Base-by-base conservation (phyloP, 2,113 vertebrate species). In the Dolichotis patagonum region DNA sequence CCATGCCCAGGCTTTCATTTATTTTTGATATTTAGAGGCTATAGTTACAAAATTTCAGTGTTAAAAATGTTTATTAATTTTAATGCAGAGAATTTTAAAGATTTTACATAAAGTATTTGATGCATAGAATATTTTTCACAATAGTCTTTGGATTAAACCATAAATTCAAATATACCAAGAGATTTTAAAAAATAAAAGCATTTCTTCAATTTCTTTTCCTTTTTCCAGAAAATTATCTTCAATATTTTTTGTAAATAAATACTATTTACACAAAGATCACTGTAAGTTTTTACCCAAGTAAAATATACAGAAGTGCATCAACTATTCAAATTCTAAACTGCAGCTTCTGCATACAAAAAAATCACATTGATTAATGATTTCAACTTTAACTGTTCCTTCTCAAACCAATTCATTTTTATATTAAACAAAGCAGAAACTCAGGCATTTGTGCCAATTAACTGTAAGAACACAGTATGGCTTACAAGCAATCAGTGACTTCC, bases 361-460 rank as follows among this genome's bases (percentile, higher is more conserved):
- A 95, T 78, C 92, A 98, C 17, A 63, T 81, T 97, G 69, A 90
- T 97, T 73, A 30, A 91, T 97, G 96, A 41, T 96, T 97, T 95
- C 62, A 98, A 97, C 38, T 63, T 97, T 90, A 93, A 98, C 97
- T 97, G 97, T 96, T 96, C 60, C 90, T 98, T 96, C 65, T 95
- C 89, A 96, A 98, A 97, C 96, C 98, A 67, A 91, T 98, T 97
- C 87, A 97, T 96, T 97, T 78, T 56, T 91, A 19, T 62, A 49
- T 35, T 91, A 83, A 85, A 88, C 52, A 96, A 95, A 94, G 96
- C 19, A 97, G 92, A 97, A 96, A 96, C 85, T 97, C 98, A 98
- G 88, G 86, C 97, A 93, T 94, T 97, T 97, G 98, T 98, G 98
- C 98, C 98, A 98, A 98, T 98, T 81, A n/a, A n/a, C n/a, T n/a